These are phyloP conservation scores for Falco naumanni DNA, from an alignment of 2,797 vertebrate genomes.

Conservation along the genomic window DNA sequence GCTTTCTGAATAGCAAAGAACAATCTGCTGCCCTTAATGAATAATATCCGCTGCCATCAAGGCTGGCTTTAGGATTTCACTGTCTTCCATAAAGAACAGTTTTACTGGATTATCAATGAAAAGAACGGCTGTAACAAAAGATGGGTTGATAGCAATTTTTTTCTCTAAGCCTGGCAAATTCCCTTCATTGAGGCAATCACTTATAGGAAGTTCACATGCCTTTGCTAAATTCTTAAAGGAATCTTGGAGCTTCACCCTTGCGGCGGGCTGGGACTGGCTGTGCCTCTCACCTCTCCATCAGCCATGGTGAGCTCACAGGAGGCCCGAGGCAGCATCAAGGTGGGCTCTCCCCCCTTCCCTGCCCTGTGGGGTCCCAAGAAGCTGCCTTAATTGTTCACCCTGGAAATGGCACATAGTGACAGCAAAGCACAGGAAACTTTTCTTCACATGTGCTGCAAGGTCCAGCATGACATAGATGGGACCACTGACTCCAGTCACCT, in stretches of 20 bases:
- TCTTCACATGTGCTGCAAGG: neutral
- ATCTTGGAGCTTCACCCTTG: neutral
- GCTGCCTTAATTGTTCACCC: neutral
- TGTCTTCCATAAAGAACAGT: neutral
- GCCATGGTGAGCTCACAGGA: neutral
- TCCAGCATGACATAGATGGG: neutral
- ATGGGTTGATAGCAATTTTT: neutral
- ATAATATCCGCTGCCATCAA: constrained; percentile 18
- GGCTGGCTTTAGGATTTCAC: neutral
- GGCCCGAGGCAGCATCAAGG: accelerated
- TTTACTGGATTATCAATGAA: neutral
- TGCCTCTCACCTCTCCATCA: neutral
- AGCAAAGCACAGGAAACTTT: neutral
- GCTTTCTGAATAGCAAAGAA: constrained; percentile 21
- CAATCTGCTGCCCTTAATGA: constrained; percentile 60
- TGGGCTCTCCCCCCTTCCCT: neutral
- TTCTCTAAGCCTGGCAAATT: neutral
- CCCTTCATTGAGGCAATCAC: neutral
- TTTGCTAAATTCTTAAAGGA: neutral
- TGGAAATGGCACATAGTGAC: accelerated
- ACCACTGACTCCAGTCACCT: neutral
- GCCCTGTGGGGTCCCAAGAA: accelerated
- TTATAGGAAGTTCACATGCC: neutral
- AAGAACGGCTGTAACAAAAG: neutral
- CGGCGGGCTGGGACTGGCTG: neutral